Percentiles rank a stretch among this genome's conserved stretches.
phyloP scores from a whole-genome alignment of 2,888 invertebrate genomes.

The Drosophila suboccidentalis region DNA sequence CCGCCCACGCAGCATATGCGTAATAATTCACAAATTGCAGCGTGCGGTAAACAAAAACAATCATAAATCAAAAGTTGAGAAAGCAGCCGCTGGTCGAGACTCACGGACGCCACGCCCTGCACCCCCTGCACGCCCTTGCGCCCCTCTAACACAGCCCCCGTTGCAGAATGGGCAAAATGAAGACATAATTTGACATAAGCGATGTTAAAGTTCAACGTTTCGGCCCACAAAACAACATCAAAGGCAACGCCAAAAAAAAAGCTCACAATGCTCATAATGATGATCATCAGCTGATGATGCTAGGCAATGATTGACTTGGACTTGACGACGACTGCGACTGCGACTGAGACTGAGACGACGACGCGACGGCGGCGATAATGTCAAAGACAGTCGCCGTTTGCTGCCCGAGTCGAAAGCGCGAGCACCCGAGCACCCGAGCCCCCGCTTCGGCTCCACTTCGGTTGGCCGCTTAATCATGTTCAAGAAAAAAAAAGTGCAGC shows the following conservation, averaged over 20 bases:
- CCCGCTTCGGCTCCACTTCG: constrained; percentile 28
- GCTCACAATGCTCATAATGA: constrained; percentile 22
- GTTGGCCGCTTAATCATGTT: constrained; percentile 67
- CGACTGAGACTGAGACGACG: constrained; percentile 24
- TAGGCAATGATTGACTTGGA: constrained; percentile 64
- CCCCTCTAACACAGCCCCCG: not conserved
- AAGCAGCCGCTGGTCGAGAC: constrained; percentile 44
- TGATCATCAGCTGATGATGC: constrained; percentile 57
- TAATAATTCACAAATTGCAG: constrained; percentile 72
- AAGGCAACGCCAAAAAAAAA: constrained; percentile 47
- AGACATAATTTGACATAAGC: constrained; percentile 84
- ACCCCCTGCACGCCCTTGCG: not conserved
- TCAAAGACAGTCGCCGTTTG: constrained; percentile 62
- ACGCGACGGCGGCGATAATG: constrained; percentile 60
- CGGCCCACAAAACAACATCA: constrained; percentile 56
- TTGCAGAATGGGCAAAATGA: constrained; percentile 65
- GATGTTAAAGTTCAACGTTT: constrained; percentile 80
- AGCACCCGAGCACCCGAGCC: constrained; percentile 8
- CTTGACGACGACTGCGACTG: constrained; percentile 39
- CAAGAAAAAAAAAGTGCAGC: constrained; percentile 57
- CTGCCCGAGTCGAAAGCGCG: constrained; percentile 28
- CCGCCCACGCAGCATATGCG: constrained; percentile 51
- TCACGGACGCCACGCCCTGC: constrained; percentile 63
- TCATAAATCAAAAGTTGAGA: constrained; percentile 67
- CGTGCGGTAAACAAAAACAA: constrained; percentile 76